Percentiles rank a stretch among this genome's conserved stretches.
Evolutionary conservation across 2,113 vertebrate species (phyloP).

Genomic region (Cryptotis parvus): DNA sequence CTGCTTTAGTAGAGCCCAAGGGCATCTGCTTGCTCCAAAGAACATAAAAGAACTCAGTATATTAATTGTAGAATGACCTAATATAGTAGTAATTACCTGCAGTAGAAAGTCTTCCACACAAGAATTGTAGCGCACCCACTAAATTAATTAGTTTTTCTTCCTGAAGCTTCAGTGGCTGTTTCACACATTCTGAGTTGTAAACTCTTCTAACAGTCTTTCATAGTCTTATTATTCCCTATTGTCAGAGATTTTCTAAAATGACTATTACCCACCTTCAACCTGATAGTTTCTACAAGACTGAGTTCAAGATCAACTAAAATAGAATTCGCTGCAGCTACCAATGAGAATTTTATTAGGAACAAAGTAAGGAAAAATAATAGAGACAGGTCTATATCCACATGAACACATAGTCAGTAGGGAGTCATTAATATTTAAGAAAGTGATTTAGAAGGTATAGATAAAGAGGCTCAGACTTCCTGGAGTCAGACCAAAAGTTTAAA

Average conservation of each 20-base stretch:
- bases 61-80: too few species aligned
- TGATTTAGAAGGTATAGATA: not conserved
- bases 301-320: slow-evolving; percentile 10
- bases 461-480: not conserved
- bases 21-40: too few species aligned
- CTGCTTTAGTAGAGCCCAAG: too few species aligned
- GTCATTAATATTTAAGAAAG: not conserved
- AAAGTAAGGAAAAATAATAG: not conserved
- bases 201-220: not conserved
- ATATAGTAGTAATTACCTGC: too few species aligned
- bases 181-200: not conserved
- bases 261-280: not conserved
- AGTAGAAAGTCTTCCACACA: not conserved
- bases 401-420: not conserved
- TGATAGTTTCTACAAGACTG: not conserved
- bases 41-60: too few species aligned
- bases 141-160: not conserved
- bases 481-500: not conserved
- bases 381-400: not conserved
- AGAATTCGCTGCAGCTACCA: not conserved
- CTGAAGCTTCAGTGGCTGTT: not conserved
- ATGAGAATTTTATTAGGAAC: not conserved
- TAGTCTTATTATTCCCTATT: not conserved
- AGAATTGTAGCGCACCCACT: too few species aligned
- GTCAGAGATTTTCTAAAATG: slow-evolving; percentile 21